A percentile compares a stretch with the other conserved stretches of the same genome.
These are phyloP conservation scores for Alethe castanea DNA, from an alignment of 2,113 vertebrate genomes.

Conservation along the genomic window DNA sequence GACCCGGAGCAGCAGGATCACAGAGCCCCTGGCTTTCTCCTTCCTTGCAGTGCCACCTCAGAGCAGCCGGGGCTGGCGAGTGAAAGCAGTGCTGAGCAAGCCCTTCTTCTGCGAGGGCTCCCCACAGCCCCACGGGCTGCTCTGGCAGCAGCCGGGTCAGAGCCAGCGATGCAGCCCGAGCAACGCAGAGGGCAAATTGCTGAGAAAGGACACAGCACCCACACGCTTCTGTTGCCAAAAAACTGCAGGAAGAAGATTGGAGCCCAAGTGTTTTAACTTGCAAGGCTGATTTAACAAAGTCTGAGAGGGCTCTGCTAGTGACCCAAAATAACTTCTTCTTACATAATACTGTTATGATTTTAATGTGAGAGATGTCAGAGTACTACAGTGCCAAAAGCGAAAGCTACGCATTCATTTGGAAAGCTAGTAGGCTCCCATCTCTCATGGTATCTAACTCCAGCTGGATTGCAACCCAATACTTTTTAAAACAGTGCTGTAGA, in stretches of 20 bases:
- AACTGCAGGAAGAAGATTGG: neutral
- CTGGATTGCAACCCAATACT: neutral
- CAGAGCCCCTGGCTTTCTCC: neutral
- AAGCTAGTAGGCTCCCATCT: neutral
- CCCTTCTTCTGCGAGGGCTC: accelerated
- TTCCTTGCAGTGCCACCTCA: neutral
- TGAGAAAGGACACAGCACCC: neutral
- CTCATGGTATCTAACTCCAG: conserved; percentile 37
- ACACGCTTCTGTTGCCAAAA: accelerated
- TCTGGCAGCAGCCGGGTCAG: neutral
- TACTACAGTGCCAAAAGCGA: conserved; percentile 38
- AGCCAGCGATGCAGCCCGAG: accelerated
- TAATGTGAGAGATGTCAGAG: conserved; percentile 17
- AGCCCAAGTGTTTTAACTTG: neutral
- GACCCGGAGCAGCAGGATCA: neutral
- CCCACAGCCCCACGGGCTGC: accelerated
- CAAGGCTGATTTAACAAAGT: neutral
- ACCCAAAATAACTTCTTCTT: conserved; percentile 56
- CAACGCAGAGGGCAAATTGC: neutral
- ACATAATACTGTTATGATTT: conserved; percentile 48
- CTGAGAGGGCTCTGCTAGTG: neutral
- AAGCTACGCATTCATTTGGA: conserved; percentile 20
- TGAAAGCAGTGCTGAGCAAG: neutral
- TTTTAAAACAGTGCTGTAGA: neutral
- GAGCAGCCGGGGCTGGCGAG: neutral